These are phyloP conservation scores for Cyrtonyx montezumae DNA, from an alignment of 2,113 vertebrate genomes.

Conservation along the genomic window DNA sequence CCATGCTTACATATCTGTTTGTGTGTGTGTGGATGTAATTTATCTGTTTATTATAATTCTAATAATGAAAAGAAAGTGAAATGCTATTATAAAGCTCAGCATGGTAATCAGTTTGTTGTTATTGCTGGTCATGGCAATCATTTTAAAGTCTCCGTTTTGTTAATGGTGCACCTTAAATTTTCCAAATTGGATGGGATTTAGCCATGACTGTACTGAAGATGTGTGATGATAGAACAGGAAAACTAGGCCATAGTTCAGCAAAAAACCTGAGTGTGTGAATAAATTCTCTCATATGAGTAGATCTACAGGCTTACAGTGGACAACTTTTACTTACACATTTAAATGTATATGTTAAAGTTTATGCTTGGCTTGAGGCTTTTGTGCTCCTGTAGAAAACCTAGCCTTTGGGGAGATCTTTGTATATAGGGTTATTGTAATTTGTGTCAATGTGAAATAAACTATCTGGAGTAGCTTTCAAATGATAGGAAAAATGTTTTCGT, in stretches of 20 bases:
- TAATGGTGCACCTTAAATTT: constrained; percentile 23
- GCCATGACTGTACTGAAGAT: not conserved
- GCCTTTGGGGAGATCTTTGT: not conserved
- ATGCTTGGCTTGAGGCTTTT: not conserved
- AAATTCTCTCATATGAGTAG: not conserved
- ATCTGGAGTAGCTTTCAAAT: constrained; percentile 50
- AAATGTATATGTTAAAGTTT: not conserved
- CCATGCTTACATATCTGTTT: constrained; percentile 63
- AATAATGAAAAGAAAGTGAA: constrained; percentile 67
- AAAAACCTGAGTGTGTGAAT: not conserved
- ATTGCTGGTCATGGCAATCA: constrained; percentile 52
- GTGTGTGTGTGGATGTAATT: constrained; percentile 56
- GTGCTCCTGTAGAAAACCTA: not conserved
- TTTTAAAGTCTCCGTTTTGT: constrained; percentile 37
- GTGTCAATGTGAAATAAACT: not conserved
- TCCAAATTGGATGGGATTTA: constrained; percentile 11
- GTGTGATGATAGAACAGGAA: not conserved
- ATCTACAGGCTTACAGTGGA: not conserved
- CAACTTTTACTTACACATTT: not conserved
- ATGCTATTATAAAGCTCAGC: constrained; percentile 72
- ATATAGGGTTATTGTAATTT: not conserved
- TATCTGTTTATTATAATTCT: constrained; percentile 75
- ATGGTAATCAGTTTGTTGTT: constrained; percentile 72
- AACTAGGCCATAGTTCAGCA: not conserved
- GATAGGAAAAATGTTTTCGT: constrained; percentile 46